Evolutionary conservation across 2,888 invertebrate species (phyloP), one percentile per base, ranked within the genome.

Genomic region (Micoletzkya japonica): DNA sequence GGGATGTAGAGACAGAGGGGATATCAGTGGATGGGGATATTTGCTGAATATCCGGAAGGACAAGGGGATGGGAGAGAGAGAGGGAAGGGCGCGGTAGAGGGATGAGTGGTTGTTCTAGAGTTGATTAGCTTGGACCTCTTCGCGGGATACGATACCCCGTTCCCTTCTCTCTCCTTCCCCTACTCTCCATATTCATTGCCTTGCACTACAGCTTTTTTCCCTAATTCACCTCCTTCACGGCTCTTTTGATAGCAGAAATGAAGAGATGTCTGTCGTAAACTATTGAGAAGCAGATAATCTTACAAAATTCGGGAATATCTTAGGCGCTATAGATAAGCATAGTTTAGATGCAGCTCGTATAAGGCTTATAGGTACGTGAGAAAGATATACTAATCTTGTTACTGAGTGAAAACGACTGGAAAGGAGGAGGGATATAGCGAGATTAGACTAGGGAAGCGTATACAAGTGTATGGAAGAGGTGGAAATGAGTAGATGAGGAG

Each of bases 181-280:
- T 17, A 17, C 39, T 39, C 17, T 39, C 39, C 39, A 10, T 39
- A n/a, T n/a, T n/a, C n/a, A n/a, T n/a, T n/a, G n/a, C n/a, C n/a
- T n/a, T n/a, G n/a, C n/a, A n/a, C n/a, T n/a, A n/a, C n/a, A n/a
- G n/a, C n/a, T n/a, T n/a, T n/a, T n/a, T n/a, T n/a, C n/a, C n/a
- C n/a, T n/a, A n/a, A n/a, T n/a, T n/a, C n/a, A n/a, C n/a, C n/a
- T n/a, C n/a, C n/a, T n/a, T n/a, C n/a, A n/a, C n/a, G n/a, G n/a
- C n/a, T 39, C 39, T 17, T 7, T 39, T 30, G 56, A 32, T 56
- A 30, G 28, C 30, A 17, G 17, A 32, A 56, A 36, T 3, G 36
- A 34, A 34, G 57, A 36, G 57, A 58, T 36, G 57, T 58, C 34
- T 36, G 36, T 36, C 36, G 57, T 36, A 58, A 58, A 58, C 57